phyloP scores from a whole-genome alignment of 2,888 invertebrate species.

The Tachina lurida region DNA sequence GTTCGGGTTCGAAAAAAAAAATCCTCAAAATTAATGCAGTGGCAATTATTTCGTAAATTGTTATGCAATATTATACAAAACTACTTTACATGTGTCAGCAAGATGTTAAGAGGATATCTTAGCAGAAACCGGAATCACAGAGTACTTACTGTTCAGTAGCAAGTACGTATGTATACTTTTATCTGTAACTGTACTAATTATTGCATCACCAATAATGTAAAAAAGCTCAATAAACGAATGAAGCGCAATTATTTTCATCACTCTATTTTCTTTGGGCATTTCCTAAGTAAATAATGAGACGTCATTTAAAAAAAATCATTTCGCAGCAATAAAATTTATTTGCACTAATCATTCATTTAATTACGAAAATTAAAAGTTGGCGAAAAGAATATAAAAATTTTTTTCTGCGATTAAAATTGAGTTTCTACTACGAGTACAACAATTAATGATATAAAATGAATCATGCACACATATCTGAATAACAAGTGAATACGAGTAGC shows the following conservation, averaged over 20 bases:
- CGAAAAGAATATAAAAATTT: not conserved
- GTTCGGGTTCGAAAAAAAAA: not conserved
- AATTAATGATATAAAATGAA: conserved; percentile 55
- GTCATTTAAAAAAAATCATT: conserved; percentile 23
- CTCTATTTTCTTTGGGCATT: conserved; percentile 48
- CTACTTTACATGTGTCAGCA: too few species aligned
- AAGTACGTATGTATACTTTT: not conserved
- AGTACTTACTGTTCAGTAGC: too few species aligned
- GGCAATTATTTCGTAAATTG: too few species aligned
- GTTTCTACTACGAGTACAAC: conserved; percentile 41
- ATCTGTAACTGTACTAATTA: not conserved
- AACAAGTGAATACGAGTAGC: conserved; percentile 57
- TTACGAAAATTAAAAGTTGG: conserved; percentile 59
- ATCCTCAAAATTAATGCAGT: not conserved
- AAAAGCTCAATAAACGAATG: not conserved
- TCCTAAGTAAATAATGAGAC: conserved; percentile 29
- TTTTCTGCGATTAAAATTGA: conserved; percentile 21
- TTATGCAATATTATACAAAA: too few species aligned
- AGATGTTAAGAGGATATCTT: too few species aligned
- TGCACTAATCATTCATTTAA: conserved; percentile 60
- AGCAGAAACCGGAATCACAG: too few species aligned
- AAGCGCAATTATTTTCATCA: conserved; percentile 47
- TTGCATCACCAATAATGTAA: not conserved
- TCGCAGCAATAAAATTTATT: conserved; percentile 29
- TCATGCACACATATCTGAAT: conserved; percentile 36